Evolutionary conservation across 2,113 vertebrate genomes (phyloP).

Genomic region (Gallinago undulata): DNA sequence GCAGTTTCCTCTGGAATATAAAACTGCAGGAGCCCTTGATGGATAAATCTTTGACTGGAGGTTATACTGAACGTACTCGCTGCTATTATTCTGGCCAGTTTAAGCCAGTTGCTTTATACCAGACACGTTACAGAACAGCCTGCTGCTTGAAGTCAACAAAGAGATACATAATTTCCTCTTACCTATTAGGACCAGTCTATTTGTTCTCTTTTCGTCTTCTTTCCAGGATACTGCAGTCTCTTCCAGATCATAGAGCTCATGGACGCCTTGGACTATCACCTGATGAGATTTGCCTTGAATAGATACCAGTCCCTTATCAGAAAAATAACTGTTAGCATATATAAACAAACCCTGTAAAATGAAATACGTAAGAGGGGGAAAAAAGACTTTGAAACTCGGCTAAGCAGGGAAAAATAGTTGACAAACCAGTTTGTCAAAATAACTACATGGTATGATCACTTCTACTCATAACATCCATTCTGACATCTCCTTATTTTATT

Average conservation of each 20-base stretch:
- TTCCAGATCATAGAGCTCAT: constrained; percentile 94
- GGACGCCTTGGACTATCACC: constrained; percentile 92
- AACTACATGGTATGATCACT: not conserved
- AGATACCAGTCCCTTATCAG: constrained; percentile 88
- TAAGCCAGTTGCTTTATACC: not conserved
- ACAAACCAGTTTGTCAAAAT: not conserved
- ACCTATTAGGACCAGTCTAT: constrained; percentile 92
- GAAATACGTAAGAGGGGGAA: not conserved
- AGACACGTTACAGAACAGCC: not conserved
- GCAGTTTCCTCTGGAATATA: not conserved
- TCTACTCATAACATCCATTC: not conserved
- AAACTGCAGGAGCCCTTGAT: not conserved
- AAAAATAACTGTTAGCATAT: constrained; percentile 50
- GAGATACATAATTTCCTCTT: not conserved
- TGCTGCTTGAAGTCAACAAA: not conserved
- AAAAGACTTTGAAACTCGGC: not conserved
- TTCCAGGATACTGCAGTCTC: constrained; percentile 88
- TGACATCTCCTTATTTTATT: not conserved
- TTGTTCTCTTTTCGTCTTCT: constrained; percentile 77
- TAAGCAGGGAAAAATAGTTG: not conserved
- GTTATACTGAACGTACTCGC: not conserved
- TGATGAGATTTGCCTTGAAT: constrained; percentile 85
- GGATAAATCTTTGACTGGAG: not conserved
- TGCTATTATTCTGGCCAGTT: not conserved
- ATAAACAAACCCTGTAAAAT: constrained; percentile 6